Base-by-base conservation (phyloP, 2,888 invertebrate genomes). In the Coenonympha glycerion region DNA sequence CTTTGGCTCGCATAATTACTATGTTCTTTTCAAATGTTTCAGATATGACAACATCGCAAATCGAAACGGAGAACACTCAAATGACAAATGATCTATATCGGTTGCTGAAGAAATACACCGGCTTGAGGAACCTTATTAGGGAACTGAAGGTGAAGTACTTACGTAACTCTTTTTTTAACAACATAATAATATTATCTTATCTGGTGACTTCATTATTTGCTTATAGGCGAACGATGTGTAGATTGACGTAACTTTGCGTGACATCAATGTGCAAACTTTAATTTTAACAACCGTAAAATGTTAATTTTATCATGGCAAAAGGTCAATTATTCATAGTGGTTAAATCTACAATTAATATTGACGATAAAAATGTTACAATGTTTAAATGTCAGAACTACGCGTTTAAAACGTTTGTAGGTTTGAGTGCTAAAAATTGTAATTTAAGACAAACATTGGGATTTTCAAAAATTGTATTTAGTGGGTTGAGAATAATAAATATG, bases 31-130 rank as follows among this genome's bases (percentile, higher is more conserved):
- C 6, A 21, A 18, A 21, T 24, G 33, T 90, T 90, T 40, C 89
- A 97, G 97, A 94, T 72, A 94, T 98, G 94, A 95, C 95, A 54
- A 95, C 95, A 50, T 92, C 94, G 49, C 96, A 96, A 80, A 95
- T 98, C 68, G 95, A 96, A 75, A 90, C 93, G 19, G 97, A 98
- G 80, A 98, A 97, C 75, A 96, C 95, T 8, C 95, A 95, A 81
- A 93, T 97, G 91, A 96, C 95, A 63, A 96, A 96, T 73, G 97
- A 97, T 77, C 89, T 97, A 63, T 96, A 96, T 79, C 92, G 96
- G 71, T 89, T 97, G 59, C 87, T 97, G 62, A 97, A 96, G 83
- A 97, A 97, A 77, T 97, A 97, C 79, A 92, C 94, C 9, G 96
- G 95, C 46, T 85, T 97, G 61, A 90, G 96, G 75, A 94, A 94